Percentiles rank a stretch among this genome's conserved stretches.
Evolutionary conservation across 2,888 invertebrate species (phyloP).

Genomic region (Sceliomorpha sp.): DNA sequence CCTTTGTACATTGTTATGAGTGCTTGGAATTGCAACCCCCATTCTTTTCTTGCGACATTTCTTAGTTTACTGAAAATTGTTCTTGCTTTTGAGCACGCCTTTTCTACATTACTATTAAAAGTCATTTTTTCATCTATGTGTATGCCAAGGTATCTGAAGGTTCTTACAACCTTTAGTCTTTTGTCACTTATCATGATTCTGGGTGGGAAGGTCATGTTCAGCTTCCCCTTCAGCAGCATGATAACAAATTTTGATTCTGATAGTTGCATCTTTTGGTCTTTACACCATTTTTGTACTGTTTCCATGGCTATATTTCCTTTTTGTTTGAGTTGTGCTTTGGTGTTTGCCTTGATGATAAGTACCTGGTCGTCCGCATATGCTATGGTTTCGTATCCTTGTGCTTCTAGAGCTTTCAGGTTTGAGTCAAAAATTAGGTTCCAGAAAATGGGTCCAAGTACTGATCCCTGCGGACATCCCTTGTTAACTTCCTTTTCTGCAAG

Average conservation of each 20-base stretch:
- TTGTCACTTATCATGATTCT: not conserved
- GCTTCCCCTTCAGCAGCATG: constrained; percentile 4
- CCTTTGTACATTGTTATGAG: constrained; percentile 26
- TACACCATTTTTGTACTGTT: too few relatives aligned
- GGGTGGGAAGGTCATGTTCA: constrained; percentile 2
- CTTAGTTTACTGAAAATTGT: not conserved
- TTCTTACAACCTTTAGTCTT: not conserved
- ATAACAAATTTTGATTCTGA: not conserved
- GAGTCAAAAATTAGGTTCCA: constrained; percentile 45
- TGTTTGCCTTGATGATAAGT: constrained; percentile 1
- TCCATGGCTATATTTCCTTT: not conserved
- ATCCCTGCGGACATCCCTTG: too few relatives aligned
- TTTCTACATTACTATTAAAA: constrained; percentile 13
- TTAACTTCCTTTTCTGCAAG: too few relatives aligned
- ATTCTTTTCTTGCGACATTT: constrained; percentile 13
- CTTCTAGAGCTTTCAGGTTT: constrained; percentile 12
- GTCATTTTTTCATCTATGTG: constrained; percentile 4
- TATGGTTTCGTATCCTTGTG: not conserved
- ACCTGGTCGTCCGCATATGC: constrained; percentile 36
- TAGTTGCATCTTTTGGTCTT: not conserved
- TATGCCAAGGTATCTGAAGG: constrained; percentile 20
- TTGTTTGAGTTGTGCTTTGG: not conserved
- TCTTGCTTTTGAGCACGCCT: constrained; percentile 7
- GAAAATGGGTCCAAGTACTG: constrained; percentile 21
- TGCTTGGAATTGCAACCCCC: constrained; percentile 16